phyloP scores from a whole-genome alignment of 1,140 invertebrate species.

The Trigoniulus corallinus region DNA sequence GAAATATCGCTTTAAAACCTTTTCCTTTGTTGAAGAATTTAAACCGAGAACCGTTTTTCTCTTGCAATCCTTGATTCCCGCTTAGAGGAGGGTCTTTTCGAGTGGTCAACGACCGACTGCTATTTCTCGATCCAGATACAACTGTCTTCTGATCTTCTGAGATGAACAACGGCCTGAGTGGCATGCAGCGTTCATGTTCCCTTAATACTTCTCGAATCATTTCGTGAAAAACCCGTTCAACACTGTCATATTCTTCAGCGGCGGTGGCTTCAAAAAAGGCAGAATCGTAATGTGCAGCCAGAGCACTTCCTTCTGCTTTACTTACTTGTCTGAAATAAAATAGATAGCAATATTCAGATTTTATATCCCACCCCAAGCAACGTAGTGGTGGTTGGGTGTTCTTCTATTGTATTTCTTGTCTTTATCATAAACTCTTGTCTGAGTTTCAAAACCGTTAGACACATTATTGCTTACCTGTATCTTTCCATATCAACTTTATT shows the following conservation, averaged over 20 bases:
- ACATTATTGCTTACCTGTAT: conserved; percentile 22
- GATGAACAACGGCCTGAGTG: conserved; percentile 4
- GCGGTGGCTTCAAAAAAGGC: conserved; percentile 26
- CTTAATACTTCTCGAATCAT: conserved; percentile 21
- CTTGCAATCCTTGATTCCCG: conserved; percentile 7
- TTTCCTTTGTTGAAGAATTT: conserved; percentile 11
- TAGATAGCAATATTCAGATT: not conserved
- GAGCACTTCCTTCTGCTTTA: conserved; percentile 20
- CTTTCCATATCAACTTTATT: conserved; percentile 31
- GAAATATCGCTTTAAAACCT: conserved; percentile 12
- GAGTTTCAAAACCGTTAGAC: no score
- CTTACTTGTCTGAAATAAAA: conserved; percentile 22
- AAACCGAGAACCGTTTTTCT: not conserved
- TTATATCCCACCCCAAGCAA: not conserved
- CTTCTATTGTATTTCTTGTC: not conserved
- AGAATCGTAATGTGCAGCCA: conserved; percentile 22
- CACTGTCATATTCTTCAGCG: conserved; percentile 25
- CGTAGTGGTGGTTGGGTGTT: not conserved
- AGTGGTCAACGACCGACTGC: no score
- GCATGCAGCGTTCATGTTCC: conserved; percentile 17
- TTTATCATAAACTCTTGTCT: no score
- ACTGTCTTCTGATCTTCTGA: not conserved
- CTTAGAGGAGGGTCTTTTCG: no score
- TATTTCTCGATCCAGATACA: no score
- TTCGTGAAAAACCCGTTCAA: conserved; percentile 24